Evolutionary conservation across 2,888 invertebrate species (phyloP), one percentile per base, ranked within the genome.

Genomic region (Brenthis daphne): DNA sequence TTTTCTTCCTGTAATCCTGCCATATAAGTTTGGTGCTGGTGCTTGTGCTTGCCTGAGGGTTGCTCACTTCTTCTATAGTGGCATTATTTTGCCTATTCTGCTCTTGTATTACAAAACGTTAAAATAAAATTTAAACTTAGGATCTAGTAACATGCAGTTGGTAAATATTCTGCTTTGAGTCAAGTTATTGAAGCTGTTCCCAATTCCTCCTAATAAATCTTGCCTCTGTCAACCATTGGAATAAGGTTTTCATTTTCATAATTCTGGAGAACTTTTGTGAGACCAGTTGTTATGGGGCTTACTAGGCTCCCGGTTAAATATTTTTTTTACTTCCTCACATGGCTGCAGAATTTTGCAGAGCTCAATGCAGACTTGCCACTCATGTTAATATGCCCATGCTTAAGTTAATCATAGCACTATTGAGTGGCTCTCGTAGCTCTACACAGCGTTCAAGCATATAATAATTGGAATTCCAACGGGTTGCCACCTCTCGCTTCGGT

Each of bases 271-370:
- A 43, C 43, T 47, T 3, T 37, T 14, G 8, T 58, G 16, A 58
- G n/a, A n/a, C 57, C 57, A n/a, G 43, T 58, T 2, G 43, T 43
- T 37, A 58, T 58, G 11, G 57, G 57, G 14, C 37, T 58, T 11
- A 58, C 43, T 16, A 58, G 47, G n/a, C 57, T 58, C 53, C 53
- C 53, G 16, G 16, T 53, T 16, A 53, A n/a, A 53, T 53, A 53
- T 16, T 16, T 53, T 16, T 53, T 13, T n/a, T 1, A 33, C 33
- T 33, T 33, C 33, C 33, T 33, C 33, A 33, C 33, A 33, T 33
- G 33, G 33, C 33, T 33, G 33, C 33, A 33, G 33, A 33, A 33
- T 33, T 33, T 33, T 33, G 33, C 33, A 33, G 33, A 33, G 33
- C 33, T 33, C 33, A 33, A 33, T 33, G 33, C 33, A 33, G 33